These are phyloP conservation scores for Emydura subglobosa DNA, from an alignment of 2,113 vertebrate genomes.

Conservation along the genomic window DNA sequence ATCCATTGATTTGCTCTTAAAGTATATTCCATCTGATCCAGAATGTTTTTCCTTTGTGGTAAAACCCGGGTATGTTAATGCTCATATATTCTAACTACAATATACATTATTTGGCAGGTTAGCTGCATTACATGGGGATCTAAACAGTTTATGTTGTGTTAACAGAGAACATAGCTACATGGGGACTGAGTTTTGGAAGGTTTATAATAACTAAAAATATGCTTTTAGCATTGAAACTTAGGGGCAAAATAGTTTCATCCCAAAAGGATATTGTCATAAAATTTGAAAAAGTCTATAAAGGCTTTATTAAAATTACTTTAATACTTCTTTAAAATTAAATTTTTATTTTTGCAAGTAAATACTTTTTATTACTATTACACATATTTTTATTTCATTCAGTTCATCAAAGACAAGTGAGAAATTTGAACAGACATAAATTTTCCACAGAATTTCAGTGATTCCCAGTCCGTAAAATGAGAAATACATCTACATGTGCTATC, in stretches of 20 bases:
- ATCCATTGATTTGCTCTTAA: background rate
- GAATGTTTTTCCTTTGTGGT: background rate
- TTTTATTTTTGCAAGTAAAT: background rate
- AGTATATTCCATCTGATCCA: background rate
- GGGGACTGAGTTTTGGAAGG: background rate
- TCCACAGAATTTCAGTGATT: rapidly evolving
- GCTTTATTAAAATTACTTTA: background rate
- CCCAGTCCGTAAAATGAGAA: background rate
- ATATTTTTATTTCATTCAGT: background rate
- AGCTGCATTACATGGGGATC: background rate
- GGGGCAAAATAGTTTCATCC: background rate
- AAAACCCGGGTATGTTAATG: background rate
- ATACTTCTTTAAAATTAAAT: background rate
- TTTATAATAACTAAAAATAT: background rate
- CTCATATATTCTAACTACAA: background rate
- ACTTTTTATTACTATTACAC: background rate
- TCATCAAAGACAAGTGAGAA: background rate
- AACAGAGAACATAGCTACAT: background rate
- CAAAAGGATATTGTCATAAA: background rate
- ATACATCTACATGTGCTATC: background rate
- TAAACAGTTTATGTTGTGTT: background rate
- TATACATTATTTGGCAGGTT: background rate
- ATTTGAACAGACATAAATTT: background rate
- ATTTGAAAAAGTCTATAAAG: background rate
- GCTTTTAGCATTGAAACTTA: background rate